phyloP scores from a whole-genome alignment of 2,797 vertebrate species.

The Yasuhikotakia modesta region DNA sequence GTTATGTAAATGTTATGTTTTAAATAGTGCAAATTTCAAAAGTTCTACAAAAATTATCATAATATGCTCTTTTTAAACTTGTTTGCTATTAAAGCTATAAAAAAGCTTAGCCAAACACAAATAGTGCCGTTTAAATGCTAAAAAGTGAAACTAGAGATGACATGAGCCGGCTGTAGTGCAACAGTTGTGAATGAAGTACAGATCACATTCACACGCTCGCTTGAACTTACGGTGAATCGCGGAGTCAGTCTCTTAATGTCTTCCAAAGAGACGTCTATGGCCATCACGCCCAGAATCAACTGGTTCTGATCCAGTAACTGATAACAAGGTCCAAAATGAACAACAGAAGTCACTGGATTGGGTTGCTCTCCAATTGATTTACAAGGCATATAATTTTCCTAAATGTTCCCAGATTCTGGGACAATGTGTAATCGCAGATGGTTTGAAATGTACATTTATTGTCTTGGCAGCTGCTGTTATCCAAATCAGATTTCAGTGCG shows the following conservation, averaged over 20 bases:
- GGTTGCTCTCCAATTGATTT: background rate
- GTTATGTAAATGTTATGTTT: too few species aligned
- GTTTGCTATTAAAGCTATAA: background rate
- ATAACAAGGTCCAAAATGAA: conserved; percentile 1
- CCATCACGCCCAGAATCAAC: conserved; percentile 96
- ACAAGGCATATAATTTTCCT: too few species aligned
- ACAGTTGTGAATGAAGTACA: background rate
- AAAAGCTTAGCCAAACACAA: background rate
- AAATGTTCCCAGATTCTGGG: too few species aligned
- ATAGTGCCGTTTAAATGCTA: background rate
- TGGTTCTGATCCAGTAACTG: conserved; percentile 79
- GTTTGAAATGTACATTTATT: background rate
- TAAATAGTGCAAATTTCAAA: background rate
- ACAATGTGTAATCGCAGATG: background rate
- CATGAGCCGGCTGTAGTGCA: conserved; percentile 13
- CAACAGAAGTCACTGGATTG: background rate
- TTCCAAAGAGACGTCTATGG: conserved; percentile 93
- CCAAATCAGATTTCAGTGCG: too few species aligned
- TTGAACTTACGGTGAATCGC: conserved; percentile 86
- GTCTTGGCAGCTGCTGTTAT: too few species aligned
- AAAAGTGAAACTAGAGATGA: background rate
- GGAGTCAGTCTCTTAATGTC: conserved; percentile 96
- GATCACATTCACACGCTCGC: background rate
- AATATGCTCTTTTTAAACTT: background rate
- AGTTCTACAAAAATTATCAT: background rate